Evolutionary conservation across 2,113 vertebrate genomes (phyloP), one percentile per base, ranked within the genome.

Genomic region (Pelecanoides urinatrix): DNA sequence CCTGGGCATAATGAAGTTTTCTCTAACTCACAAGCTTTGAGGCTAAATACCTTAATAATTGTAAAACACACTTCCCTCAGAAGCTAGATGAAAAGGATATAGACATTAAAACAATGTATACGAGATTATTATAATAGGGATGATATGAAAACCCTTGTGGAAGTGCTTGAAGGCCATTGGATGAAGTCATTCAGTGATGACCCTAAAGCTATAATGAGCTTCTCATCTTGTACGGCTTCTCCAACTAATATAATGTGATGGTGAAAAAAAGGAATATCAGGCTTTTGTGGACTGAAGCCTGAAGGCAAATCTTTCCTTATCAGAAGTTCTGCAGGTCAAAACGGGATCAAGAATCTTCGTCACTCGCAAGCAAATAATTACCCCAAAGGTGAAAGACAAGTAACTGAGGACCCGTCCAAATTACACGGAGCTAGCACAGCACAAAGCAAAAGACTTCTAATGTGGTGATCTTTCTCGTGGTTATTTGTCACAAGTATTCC

Each of bases 361-460:
- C 94, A 85, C 58, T 79, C 50, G 0, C 84, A 95, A 94, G 89
- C 76, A 95, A 96, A 95, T 95, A 94, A 97, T 96, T 96, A 97
- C 89, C 94, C 94, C 91, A 78, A 92, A 96, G 94, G 94, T 96
- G 96, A 97, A 96, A 96, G 91, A 88, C 70, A 88, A 96, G 92
- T 86, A 91, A 96, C 80, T 82, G 89, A 92, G 77, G 81, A 95
- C 71, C 67, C 19, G 9, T 94, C 74, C 94, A 94, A 96, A 96
- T 92, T 91, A 91, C 81, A 94, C 74, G 79, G 56, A 92, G 80
- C 53, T 45, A 82, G 74, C 29, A 1, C 47, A 86, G 89, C 71
- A 94, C 93, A 91, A 91, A 96, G 96, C 81, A 66, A 14, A 89
- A 73, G 36, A 92, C 87, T 94, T 94, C 86, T 88, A 66, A 91